Percentiles rank a stretch among this genome's conserved stretches.
Conservation (phyloP, 2,113 vertebrate genomes). For the Hyperopisus bebe region DNA sequence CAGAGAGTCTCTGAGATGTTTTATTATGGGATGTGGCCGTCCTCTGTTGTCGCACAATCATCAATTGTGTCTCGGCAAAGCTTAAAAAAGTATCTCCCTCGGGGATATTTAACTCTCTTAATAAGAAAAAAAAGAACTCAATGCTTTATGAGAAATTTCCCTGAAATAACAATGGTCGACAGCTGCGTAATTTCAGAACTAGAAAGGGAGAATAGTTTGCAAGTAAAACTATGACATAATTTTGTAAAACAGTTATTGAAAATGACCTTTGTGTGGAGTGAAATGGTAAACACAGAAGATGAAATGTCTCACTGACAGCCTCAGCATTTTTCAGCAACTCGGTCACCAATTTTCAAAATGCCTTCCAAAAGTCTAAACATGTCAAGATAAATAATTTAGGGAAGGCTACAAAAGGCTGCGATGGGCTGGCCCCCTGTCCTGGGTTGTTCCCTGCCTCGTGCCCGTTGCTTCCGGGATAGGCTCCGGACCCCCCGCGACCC, state of each 20-base stretch:
- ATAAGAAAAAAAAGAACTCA: background rate
- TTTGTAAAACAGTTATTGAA: background rate
- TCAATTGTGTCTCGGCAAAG: background rate
- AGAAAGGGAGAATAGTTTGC: background rate
- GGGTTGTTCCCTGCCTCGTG: too few species aligned
- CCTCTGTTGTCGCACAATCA: background rate
- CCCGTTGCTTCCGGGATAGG: too few species aligned
- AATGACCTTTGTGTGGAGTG: constrained; percentile 1
- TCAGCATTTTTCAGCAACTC: background rate
- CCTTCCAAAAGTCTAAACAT: background rate
- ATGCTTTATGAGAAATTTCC: background rate
- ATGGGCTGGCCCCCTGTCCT: too few species aligned
- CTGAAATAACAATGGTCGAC: background rate
- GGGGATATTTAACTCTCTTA: background rate
- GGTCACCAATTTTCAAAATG: background rate
- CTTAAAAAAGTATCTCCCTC: background rate
- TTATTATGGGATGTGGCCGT: constrained; percentile 10
- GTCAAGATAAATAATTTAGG: background rate
- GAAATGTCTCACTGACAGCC: background rate
- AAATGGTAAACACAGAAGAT: background rate
- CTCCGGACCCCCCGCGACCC: too few species aligned
- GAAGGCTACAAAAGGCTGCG: background rate
- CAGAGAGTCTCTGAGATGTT: constrained; percentile 7
- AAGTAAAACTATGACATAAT: background rate
- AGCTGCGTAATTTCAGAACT: background rate